Conservation (phyloP, 2,113 vertebrate species). For the Aplodontia rufa region DNA sequence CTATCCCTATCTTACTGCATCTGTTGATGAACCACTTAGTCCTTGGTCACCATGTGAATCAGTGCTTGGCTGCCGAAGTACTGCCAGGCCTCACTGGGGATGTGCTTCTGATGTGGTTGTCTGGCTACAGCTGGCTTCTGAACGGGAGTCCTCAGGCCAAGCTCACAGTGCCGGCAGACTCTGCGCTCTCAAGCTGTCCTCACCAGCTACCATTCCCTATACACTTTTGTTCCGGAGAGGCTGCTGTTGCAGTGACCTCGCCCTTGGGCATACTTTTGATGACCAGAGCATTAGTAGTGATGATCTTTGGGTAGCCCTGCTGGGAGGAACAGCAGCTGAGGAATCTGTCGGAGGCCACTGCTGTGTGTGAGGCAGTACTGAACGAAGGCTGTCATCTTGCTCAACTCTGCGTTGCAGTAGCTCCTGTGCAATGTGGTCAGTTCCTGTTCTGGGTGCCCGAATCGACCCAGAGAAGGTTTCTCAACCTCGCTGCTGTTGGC, state of each 20-base stretch:
- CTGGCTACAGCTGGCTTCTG: background rate
- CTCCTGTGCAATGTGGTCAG: background rate
- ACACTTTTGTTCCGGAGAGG: background rate
- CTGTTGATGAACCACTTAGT: background rate
- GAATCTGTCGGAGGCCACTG: background rate
- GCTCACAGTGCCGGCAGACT: background rate
- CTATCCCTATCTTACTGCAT: background rate
- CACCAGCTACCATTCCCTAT: background rate
- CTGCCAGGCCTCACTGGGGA: background rate
- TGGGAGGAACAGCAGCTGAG: background rate
- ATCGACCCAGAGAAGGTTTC: background rate
- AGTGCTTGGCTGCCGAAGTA: background rate
- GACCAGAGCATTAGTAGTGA: background rate
- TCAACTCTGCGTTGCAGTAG: background rate
- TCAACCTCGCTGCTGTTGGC: background rate
- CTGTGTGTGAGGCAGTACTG: background rate
- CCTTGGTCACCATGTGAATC: background rate
- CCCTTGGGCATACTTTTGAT: background rate
- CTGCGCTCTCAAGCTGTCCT: background rate
- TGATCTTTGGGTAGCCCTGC: background rate
- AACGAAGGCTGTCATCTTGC: background rate
- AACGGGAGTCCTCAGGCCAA: background rate
- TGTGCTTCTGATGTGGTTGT: background rate
- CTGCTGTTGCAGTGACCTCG: background rate
- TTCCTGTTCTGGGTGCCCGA: background rate